Conservation (phyloP, 1,140 invertebrate genomes). For the Eufriesea mexicana region DNA sequence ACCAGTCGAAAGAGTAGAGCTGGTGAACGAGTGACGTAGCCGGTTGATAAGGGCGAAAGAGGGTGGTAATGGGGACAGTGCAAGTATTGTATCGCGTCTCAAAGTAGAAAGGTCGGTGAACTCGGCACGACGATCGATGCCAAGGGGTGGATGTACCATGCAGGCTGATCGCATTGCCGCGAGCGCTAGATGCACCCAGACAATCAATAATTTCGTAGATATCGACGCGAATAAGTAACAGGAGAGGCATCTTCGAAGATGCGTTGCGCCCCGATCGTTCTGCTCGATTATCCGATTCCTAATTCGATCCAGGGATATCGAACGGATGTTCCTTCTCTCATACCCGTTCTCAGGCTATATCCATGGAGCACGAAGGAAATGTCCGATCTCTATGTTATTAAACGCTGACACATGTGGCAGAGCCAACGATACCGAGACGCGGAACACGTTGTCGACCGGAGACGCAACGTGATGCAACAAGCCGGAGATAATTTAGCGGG, state of each 20-base stretch:
- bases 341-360: too few species aligned
- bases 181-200: conserved; percentile 1
- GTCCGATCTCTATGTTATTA: not conserved
- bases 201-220: conserved; percentile 33
- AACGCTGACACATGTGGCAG: not conserved
- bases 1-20: not conserved
- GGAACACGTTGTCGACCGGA: conserved; percentile 4
- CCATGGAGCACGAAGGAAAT: not conserved
- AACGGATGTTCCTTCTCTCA: too few species aligned
- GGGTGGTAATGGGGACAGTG: not conserved
- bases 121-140: conserved; percentile 46
- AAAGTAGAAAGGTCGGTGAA: conserved; percentile 38
- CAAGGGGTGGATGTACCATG: conserved; percentile 41
- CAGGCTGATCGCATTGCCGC: conserved; percentile 20
- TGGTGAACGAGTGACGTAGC: not conserved
- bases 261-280: not conserved
- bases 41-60: not conserved
- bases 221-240: not conserved
- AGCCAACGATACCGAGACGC: not conserved
- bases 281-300: too few species aligned
- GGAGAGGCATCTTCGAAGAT: not conserved
- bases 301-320: too few species aligned
- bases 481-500: not conserved
- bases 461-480: not conserved
- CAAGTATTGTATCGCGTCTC: conserved; percentile 11